A percentile compares a stretch with the other conserved stretches of the same genome.
Evolutionary conservation across 1,140 invertebrate genomes (phyloP).

Genomic region (Doryteuthis pealeii): DNA sequence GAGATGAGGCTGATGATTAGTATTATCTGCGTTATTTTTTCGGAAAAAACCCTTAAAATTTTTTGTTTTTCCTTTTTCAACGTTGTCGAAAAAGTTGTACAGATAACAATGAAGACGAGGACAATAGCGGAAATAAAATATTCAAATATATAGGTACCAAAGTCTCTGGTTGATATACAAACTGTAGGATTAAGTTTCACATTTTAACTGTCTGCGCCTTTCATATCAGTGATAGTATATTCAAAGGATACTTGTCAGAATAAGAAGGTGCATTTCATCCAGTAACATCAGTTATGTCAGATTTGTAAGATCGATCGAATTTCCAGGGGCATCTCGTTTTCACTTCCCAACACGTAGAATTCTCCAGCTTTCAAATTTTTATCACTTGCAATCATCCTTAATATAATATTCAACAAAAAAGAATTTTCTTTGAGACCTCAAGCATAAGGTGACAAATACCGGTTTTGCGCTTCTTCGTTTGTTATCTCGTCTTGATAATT

Average conservation of each 20-base stretch:
- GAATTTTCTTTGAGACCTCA: slow-evolving; percentile 24
- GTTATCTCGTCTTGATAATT: slow-evolving; percentile 16
- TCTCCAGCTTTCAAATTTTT: slow-evolving; percentile 22
- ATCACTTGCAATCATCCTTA: background rate
- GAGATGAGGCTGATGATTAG: no score
- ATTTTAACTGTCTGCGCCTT: background rate
- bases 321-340: slow-evolving; percentile 29
- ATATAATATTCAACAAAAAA: slow-evolving; percentile 19
- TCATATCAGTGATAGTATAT: slow-evolving; percentile 17
- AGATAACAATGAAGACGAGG: no score
- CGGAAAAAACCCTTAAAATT: no score
- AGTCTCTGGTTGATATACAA: slow-evolving; percentile 15
- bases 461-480: slow-evolving; percentile 13
- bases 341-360: slow-evolving; percentile 33
- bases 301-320: slow-evolving; percentile 29
- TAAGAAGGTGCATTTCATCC: slow-evolving; percentile 11
- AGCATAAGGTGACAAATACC: slow-evolving; percentile 30
- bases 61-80: no score
- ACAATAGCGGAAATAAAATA: no score
- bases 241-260: slow-evolving; percentile 18
- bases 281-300: slow-evolving; percentile 29
- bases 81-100: no score
- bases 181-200: slow-evolving; percentile 19
- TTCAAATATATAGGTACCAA: slow-evolving; percentile 11
- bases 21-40: no score